Conservation (phyloP, 2,888 invertebrate genomes). For the Papilio elwesi region DNA sequence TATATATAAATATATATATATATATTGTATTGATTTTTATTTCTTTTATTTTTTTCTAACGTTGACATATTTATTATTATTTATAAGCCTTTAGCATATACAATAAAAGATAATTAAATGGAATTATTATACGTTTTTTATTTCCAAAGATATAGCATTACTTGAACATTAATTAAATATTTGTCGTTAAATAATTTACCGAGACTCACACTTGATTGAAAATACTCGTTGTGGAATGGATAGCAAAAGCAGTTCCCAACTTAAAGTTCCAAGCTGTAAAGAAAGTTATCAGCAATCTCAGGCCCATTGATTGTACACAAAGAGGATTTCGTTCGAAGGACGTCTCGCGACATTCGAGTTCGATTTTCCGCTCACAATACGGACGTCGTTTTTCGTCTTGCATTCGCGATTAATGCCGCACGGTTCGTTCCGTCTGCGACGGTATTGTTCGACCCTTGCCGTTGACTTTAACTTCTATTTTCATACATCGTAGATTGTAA, state of each 20-base stretch:
- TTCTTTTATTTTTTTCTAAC: no score
- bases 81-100: no score
- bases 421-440: constrained; percentile 64
- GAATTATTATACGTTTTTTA: no score
- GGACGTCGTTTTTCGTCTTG: constrained; percentile 75
- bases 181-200: constrained; percentile 38
- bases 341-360: constrained; percentile 76
- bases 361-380: constrained; percentile 79
- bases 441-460: constrained; percentile 59
- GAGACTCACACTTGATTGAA: constrained; percentile 41
- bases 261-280: constrained; percentile 71
- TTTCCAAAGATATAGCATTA: background rate
- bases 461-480: constrained; percentile 51
- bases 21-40: no score
- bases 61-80: no score
- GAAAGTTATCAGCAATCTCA: constrained; percentile 81
- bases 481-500: constrained; percentile 33
- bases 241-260: constrained; percentile 62
- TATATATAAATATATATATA: no score
- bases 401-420: constrained; percentile 72
- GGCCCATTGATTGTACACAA: constrained; percentile 80
- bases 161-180: constrained; percentile 39
- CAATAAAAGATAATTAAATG: no score
- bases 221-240: constrained; percentile 52
- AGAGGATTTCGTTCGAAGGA: constrained; percentile 75